These are phyloP conservation scores for Salvator merianae DNA, from an alignment of 2,113 vertebrate genomes.

Conservation along the genomic window DNA sequence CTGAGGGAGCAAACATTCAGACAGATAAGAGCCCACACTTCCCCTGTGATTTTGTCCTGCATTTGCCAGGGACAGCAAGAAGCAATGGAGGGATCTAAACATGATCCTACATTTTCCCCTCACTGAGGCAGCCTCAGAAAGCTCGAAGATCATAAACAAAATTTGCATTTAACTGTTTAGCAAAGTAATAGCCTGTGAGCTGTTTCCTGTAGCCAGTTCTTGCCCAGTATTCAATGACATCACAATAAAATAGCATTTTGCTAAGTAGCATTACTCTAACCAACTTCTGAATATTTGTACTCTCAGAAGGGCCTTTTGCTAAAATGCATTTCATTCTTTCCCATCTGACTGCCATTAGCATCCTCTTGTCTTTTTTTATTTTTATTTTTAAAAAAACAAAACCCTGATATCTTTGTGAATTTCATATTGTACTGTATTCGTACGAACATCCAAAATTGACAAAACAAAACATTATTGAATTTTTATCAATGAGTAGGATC, in stretches of 20 bases:
- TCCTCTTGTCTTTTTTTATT: not conserved
- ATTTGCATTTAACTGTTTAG: not conserved
- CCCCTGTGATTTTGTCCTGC: too few species aligned
- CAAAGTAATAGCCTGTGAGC: not conserved
- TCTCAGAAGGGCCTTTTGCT: not conserved
- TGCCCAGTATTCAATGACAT: not conserved
- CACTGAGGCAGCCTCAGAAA: too few species aligned
- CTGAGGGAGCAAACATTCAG: too few species aligned
- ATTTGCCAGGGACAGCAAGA: too few species aligned
- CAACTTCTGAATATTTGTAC: not conserved
- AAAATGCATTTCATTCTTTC: not conserved
- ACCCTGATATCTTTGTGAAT: rapidly evolving
- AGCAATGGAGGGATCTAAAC: too few species aligned
- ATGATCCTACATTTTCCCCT: too few species aligned
- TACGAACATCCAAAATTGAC: too few species aligned
- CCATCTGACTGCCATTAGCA: not conserved
- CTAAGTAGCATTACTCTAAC: not conserved
- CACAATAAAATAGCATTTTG: not conserved
- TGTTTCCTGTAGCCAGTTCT: not conserved
- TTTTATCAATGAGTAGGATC: conserved; percentile 11
- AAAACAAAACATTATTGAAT: not conserved
- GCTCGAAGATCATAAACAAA: not conserved
- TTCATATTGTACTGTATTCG: not conserved
- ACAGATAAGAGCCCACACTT: too few species aligned
- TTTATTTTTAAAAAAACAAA: not conserved